Base-by-base conservation (phyloP, 2,797 vertebrate species). In the Gambelia wislizenii region DNA sequence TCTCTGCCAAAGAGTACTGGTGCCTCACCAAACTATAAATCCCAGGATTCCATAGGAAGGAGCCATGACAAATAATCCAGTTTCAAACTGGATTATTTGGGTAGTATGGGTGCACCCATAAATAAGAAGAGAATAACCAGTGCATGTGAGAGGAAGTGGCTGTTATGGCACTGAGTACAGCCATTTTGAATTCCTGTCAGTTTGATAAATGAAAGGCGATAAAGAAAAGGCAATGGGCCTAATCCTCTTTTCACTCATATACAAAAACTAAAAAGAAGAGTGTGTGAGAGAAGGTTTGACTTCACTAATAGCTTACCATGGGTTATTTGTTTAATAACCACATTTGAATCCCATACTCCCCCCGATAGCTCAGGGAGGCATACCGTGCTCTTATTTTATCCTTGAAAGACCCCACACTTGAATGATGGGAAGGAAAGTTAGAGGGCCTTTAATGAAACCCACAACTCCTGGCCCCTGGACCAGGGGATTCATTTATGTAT, bases 171-270 rank as follows among this genome's bases (percentile, higher is more conserved):
- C 54, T 76, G 39, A 85, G 56, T 42, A 18, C n/a, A 64, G 64
- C 22, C 42, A 33, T 64, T 88, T 88, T 75, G 33, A 64, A 67
- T 76, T 88, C 80, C 44, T 88, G 87, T 75, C 87, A 52, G 80
- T 74, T 59, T 82, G 79, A 83, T 82, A 88, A 88, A 83, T 88
- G 54, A 49, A 54, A 67, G 13, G 42, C 47, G 72, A 75, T 79
- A 75, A 75, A 83, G 54, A 52, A 83, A 76, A 88, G 42, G 22
- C 70, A 75, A 5, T 67, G 42, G 42, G 54, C 39, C 30, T 82
- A 61, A 87, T 82, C 30, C 33, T 76, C 59, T 44, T 56, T 59
- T 67, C 70, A 67, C n/a, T 67, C 30, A n/a, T 67, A n/a, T 56
- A 52, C 33, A 86, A 13, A 69, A 69, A 64, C 30, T 30, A n/a